A percentile compares a stretch with the other conserved stretches of the same genome.
Evolutionary conservation across 2,888 invertebrate species (phyloP).

Genomic region (Drosophila gaucha): DNA sequence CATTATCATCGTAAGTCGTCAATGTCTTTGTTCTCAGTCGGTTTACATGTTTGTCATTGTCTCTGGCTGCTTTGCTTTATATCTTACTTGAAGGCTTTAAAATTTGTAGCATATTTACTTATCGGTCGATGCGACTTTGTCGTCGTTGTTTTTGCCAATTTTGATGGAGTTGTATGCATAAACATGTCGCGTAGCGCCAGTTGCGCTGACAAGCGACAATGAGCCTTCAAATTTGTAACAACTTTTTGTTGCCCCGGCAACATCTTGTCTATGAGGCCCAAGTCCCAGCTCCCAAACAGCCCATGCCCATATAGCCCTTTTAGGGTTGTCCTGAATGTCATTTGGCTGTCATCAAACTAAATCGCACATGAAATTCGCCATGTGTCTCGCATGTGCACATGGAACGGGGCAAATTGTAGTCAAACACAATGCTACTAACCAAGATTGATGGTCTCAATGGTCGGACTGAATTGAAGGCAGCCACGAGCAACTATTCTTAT

Average conservation of each 20-base stretch:
- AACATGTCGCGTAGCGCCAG: constrained; percentile 74
- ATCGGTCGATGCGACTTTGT: constrained; percentile 43
- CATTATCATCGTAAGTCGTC: constrained; percentile 54
- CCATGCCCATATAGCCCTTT: constrained; percentile 18
- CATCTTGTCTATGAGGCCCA: constrained; percentile 39
- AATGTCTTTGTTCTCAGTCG: constrained; percentile 44
- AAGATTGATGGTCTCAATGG: constrained; percentile 49
- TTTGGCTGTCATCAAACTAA: constrained; percentile 58
- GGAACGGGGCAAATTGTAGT: constrained; percentile 22
- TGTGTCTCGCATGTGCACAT: constrained; percentile 32
- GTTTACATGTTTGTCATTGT: constrained; percentile 27
- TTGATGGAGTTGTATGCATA: constrained; percentile 79
- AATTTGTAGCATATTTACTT: constrained; percentile 72
- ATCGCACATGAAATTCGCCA: constrained; percentile 55
- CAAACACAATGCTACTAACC: constrained; percentile 39
- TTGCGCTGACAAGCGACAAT: constrained; percentile 77
- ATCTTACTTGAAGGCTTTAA: constrained; percentile 34
- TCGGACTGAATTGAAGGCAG: constrained; percentile 7
- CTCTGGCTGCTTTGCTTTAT: constrained; percentile 26
- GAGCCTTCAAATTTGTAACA: constrained; percentile 67
- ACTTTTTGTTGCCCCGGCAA: constrained; percentile 60
- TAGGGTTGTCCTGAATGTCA: constrained; percentile 38
- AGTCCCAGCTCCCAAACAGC: neutral
- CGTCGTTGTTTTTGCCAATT: constrained; percentile 50
- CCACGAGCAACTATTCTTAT: constrained; percentile 24